A percentile compares a stretch with the other conserved stretches of the same genome.
These are phyloP conservation scores for Bettongia penicillata DNA, from an alignment of 2,113 vertebrate species.

Conservation along the genomic window DNA sequence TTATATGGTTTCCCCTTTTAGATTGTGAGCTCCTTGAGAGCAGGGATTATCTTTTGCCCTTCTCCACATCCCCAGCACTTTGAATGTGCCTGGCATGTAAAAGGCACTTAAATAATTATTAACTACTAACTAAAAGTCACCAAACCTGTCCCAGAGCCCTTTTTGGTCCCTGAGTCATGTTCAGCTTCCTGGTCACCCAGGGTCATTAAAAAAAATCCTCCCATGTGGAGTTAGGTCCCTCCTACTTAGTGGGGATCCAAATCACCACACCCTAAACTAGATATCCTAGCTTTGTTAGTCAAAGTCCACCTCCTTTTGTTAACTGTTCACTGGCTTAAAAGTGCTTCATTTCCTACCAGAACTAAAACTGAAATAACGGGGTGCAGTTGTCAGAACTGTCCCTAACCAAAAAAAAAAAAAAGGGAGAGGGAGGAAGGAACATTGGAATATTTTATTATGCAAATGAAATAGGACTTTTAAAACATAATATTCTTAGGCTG, in stretches of 20 bases:
- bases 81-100: not conserved
- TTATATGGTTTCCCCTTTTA: not conserved
- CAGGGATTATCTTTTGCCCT: not conserved
- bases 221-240: not conserved
- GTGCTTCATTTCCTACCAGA: not conserved
- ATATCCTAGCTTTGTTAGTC: not conserved
- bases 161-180: not conserved
- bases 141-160: not conserved
- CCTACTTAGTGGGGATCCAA: not conserved
- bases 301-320: not conserved
- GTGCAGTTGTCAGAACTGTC: not conserved
- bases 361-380: not conserved
- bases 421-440: not conserved
- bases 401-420: not conserved
- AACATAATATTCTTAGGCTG: not conserved
- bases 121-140: not conserved
- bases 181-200: not conserved
- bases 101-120: not conserved
- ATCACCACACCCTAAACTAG: not conserved
- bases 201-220: not conserved
- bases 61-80: not conserved
- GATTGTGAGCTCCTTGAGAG: not conserved
- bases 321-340: not conserved
- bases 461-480: not conserved
- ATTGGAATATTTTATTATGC: not conserved